phyloP scores from a whole-genome alignment of 37 sponge, comb jelly and placozoan species.

The Lycopodina hypogea region DNA sequence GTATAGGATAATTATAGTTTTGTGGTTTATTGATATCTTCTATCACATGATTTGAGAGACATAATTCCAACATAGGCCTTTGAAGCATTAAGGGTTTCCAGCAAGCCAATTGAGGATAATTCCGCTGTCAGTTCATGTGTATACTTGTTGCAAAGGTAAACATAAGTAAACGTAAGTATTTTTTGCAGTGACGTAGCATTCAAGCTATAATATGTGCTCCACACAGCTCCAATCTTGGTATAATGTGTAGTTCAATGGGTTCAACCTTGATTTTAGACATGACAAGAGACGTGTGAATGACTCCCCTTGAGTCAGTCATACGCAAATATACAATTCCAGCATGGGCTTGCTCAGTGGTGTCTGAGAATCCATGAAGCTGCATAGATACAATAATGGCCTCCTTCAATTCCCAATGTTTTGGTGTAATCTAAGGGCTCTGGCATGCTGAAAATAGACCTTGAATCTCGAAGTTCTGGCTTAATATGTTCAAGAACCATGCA shows the following conservation, averaged over 20 bases:
- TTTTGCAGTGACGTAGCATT: neutral
- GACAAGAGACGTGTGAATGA: neutral
- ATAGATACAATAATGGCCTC: neutral
- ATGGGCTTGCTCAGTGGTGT: neutral
- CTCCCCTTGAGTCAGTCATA: neutral
- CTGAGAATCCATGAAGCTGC: neutral
- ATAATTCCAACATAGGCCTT: neutral
- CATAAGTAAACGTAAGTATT: too few relatives aligned
- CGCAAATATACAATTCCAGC: neutral
- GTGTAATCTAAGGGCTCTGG: constrained; percentile 1
- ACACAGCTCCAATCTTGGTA: neutral
- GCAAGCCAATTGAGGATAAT: neutral
- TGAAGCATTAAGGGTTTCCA: neutral
- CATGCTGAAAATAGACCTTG: neutral
- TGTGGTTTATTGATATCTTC: too few relatives aligned
- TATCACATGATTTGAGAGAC: neutral
- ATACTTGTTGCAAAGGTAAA: neutral
- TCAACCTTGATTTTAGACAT: neutral
- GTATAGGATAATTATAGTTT: too few relatives aligned
- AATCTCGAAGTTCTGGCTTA: neutral
- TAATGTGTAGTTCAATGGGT: neutral
- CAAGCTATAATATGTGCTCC: neutral
- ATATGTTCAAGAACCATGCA: neutral
- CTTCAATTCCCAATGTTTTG: neutral
- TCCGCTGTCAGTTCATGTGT: neutral